Evolutionary conservation across 2,888 invertebrate genomes (phyloP).

Genomic region (Vesta saturnalis): DNA sequence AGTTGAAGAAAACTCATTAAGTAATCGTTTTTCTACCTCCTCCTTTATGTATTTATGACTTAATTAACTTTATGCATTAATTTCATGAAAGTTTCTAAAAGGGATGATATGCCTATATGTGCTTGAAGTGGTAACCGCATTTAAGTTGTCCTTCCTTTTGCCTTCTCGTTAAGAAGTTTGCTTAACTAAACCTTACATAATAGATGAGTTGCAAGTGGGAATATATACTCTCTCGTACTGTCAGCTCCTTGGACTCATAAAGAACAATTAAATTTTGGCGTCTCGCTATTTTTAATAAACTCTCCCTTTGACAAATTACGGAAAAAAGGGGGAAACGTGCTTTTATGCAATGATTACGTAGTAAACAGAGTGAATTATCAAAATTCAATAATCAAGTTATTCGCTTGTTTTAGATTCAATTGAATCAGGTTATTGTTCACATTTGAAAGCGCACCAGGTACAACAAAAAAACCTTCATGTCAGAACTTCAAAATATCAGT

Average conservation of each 20-base stretch:
- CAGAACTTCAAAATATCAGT: background rate
- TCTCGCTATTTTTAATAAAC: too few species aligned
- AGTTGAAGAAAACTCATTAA: background rate
- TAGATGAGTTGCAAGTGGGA: background rate
- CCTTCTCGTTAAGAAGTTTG: background rate
- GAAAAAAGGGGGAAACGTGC: too few species aligned
- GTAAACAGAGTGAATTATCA: too few species aligned
- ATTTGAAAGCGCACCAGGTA: background rate
- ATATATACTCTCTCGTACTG: too few species aligned
- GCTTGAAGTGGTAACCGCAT: background rate
- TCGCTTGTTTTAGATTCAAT: background rate
- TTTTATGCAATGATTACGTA: too few species aligned
- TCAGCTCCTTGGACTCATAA: too few species aligned
- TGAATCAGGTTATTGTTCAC: background rate
- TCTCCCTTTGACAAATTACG: too few species aligned
- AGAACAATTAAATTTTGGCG: too few species aligned
- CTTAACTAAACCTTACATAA: background rate
- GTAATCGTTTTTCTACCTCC: background rate
- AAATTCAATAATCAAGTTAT: background rate
- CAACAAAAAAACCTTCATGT: background rate
- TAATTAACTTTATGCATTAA: slow-evolving; percentile 4
- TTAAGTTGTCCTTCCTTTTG: slow-evolving; percentile 2
- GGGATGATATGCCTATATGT: slow-evolving; percentile 6
- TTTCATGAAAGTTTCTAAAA: slow-evolving; percentile 1
- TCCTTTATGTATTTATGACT: background rate